Conservation (phyloP, 2,888 invertebrate genomes). For the Diarsia dahlii region DNA sequence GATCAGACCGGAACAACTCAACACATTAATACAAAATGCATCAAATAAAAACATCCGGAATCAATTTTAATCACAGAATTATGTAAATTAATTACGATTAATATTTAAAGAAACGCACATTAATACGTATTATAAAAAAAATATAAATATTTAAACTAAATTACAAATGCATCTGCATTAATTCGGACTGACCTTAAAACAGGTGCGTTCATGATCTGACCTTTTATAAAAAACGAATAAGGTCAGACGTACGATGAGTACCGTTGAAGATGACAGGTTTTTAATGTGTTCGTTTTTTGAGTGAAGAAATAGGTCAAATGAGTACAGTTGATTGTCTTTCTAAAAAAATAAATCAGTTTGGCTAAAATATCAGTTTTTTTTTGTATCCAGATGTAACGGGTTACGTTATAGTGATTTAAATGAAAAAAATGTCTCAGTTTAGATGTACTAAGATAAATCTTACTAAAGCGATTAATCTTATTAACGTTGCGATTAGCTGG, state of each 20-base stretch:
- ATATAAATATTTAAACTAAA: constrained; percentile 17
- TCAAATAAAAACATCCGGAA: constrained; percentile 5
- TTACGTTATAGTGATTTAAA: not conserved
- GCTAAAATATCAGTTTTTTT: no score
- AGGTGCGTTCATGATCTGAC: constrained; percentile 21
- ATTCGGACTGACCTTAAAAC: constrained; percentile 33
- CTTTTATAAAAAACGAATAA: constrained; percentile 40
- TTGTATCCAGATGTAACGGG: not conserved
- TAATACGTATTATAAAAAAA: not conserved
- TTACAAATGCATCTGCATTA: constrained; percentile 20
- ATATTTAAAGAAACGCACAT: constrained; percentile 8
- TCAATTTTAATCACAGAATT: not conserved
- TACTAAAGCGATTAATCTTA: not conserved
- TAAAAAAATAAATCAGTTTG: not conserved
- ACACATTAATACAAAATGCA: constrained; percentile 17
- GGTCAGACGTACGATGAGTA: constrained; percentile 31
- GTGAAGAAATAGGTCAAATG: constrained; percentile 12
- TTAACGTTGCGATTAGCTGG: no score
- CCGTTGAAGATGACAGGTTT: constrained; percentile 47
- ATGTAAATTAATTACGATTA: constrained; percentile 6
- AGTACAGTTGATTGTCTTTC: not conserved
- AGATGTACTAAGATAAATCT: not conserved
- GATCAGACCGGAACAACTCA: no score
- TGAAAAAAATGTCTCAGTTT: not conserved
- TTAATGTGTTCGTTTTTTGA: not conserved